phyloP scores from a whole-genome alignment of 2,888 invertebrate genomes.

The Cerastis rubricosa region DNA sequence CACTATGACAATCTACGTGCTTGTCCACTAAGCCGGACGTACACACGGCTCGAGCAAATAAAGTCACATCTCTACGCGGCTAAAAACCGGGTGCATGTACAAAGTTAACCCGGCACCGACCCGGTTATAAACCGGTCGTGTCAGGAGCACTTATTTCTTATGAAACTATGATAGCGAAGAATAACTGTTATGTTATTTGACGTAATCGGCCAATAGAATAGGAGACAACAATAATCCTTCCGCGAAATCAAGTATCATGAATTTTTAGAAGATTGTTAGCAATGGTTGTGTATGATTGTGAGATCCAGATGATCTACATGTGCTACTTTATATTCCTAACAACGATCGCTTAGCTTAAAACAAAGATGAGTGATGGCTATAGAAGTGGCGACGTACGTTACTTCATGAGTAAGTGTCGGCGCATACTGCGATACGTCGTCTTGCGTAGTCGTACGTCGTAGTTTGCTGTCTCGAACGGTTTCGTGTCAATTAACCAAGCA shows the following conservation, averaged over 20 bases:
- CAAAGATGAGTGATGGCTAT: neutral
- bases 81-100: neutral
- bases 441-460: neutral
- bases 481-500: neutral
- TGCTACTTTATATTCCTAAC: conserved; percentile 34
- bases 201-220: conserved; percentile 15
- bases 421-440: neutral
- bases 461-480: neutral
- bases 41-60: neutral
- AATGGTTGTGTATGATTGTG: conserved; percentile 1
- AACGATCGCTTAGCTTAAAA: conserved; percentile 13
- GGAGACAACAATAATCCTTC: conserved; percentile 30
- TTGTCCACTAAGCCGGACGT: neutral
- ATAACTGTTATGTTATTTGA: neutral
- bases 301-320: neutral
- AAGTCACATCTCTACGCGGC: neutral
- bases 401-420: neutral
- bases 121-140: neutral
- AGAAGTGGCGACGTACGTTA: neutral
- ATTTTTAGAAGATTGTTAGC: conserved; percentile 14
- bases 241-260: conserved; percentile 24
- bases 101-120: neutral
- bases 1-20: neutral
- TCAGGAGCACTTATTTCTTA: conserved; percentile 10
- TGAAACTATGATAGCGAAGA: conserved; percentile 7